Base-by-base conservation (phyloP, 2,113 vertebrate genomes). In the Mesitornis unicolor region DNA sequence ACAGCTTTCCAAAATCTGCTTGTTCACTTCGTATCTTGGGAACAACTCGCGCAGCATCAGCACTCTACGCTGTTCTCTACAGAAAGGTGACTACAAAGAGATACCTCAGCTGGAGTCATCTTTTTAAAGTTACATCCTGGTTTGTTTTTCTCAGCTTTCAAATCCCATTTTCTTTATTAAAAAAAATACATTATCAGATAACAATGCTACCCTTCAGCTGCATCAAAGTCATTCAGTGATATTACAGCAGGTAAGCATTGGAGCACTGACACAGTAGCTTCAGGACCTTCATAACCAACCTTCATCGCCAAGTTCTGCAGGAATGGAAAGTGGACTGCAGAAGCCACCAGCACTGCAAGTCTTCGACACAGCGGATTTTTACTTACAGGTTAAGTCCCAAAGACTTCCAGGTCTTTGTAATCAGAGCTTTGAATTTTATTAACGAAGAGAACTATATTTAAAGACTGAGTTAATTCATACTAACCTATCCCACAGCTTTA, bases 91-190 rank as follows among this genome's bases (percentile, higher is more conserved):
- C 14, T 6, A 16, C 17, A 22, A 60, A 43, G 13, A 54, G 40
- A 16, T 2, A 13, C 7, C 11, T 33, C 8, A 2, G 15, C 2
- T 11, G 6, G 29, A 75, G 1, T 18, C 2, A 33, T 5, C 9
- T 54, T 60, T 74, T 31, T 12, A 10, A 86, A 54, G 33, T 59
- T 40, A 21, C 3, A n/a, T 13, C 12, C 12, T 14, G 2, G 9
- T 22, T 85, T 53, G 12, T 5, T 3, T 22, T 61, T 42, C 57
- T 84, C 31, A 38, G 19, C 36, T 84, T 75, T 65, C 8, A 69
- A 69, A 51, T 26, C 7, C 17, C 7, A 2, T 36, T 73, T 63
- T 43, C 6, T 31, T 43, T 18, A 6, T 36, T 11, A 7, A 40
- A 78, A 76, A 57, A 16, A 9, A 19, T 45, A 4, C 6, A 16